Conservation (phyloP, 2,797 vertebrate genomes). For the Acipenser oxyrinchus region DNA sequence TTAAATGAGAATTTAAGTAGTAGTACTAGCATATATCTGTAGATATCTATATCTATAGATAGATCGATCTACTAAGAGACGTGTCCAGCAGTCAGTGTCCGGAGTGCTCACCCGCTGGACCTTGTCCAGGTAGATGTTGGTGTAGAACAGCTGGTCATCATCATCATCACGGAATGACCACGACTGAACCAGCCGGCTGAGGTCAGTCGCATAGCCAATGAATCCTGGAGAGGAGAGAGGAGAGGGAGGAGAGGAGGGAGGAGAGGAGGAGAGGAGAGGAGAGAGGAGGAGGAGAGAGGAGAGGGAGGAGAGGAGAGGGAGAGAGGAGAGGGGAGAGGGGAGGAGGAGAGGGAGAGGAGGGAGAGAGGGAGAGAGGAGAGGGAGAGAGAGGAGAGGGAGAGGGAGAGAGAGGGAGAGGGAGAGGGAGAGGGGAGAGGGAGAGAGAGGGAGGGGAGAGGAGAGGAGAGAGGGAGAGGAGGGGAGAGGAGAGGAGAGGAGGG, state of each 20-base stretch:
- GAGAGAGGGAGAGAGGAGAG: too few relatives aligned
- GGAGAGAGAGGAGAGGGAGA: not conserved
- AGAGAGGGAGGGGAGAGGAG: not conserved
- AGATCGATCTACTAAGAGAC: not conserved
- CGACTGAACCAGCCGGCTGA: constrained; percentile 61
- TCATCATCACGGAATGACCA: constrained; percentile 77
- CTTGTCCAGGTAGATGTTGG: constrained; percentile 72
- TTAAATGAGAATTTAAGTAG: not conserved
- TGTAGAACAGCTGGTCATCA: constrained; percentile 83
- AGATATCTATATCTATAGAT: too few relatives aligned
- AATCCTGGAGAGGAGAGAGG: constrained; percentile 54
- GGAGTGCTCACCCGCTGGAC: constrained; percentile 52
- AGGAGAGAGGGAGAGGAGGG: too few relatives aligned
- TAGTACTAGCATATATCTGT: too few relatives aligned
- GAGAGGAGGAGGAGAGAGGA: not conserved
- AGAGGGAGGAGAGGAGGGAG: not conserved
- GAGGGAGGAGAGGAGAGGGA: not conserved
- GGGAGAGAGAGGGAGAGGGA: not conserved
- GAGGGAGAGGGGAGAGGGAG: not conserved
- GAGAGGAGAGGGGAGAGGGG: too few relatives aligned
- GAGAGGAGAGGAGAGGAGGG: too few relatives aligned
- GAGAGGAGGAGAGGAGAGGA: not conserved
- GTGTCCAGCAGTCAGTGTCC: not conserved
- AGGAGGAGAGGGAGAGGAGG: too few relatives aligned
- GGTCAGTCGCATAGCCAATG: constrained; percentile 63